Conservation (phyloP, 2,113 vertebrate genomes). For the Hystrix cristata region DNA sequence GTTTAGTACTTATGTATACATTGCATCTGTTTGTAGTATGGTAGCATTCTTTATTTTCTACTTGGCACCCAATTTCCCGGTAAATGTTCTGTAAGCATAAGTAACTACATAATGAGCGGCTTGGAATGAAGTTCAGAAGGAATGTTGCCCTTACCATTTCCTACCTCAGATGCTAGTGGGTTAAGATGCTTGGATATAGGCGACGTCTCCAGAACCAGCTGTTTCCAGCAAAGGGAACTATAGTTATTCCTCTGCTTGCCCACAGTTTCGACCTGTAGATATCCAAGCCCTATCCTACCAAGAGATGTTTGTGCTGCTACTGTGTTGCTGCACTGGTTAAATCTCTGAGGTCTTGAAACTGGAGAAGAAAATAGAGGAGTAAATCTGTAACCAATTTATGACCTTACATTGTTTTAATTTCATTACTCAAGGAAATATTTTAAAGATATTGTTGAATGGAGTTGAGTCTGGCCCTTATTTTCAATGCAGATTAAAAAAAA, state of each 20-base stretch:
- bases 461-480: conserved; percentile 1
- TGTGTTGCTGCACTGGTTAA: not conserved
- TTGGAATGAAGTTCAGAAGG: not conserved
- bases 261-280: not conserved
- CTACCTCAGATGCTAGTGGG: not conserved
- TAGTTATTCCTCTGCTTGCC: too few relatives aligned
- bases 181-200: not conserved
- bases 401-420: not conserved
- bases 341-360: not conserved
- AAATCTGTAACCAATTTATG: not conserved
- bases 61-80: not conserved
- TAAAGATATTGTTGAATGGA: not conserved
- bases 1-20: not conserved
- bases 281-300: not conserved
- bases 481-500: not conserved
- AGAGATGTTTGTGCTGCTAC: not conserved
- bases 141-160: not conserved
- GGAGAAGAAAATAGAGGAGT: not conserved
- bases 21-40: not conserved
- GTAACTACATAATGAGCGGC: not conserved
- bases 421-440: not conserved
- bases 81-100: not conserved
- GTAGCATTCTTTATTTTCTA: not conserved
- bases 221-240: not conserved
- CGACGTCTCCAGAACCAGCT: not conserved